Percentiles rank a stretch among this genome's conserved stretches.
These are phyloP conservation scores for Rhodinocichla rosea DNA, from an alignment of 2,113 vertebrate species.

Conservation along the genomic window DNA sequence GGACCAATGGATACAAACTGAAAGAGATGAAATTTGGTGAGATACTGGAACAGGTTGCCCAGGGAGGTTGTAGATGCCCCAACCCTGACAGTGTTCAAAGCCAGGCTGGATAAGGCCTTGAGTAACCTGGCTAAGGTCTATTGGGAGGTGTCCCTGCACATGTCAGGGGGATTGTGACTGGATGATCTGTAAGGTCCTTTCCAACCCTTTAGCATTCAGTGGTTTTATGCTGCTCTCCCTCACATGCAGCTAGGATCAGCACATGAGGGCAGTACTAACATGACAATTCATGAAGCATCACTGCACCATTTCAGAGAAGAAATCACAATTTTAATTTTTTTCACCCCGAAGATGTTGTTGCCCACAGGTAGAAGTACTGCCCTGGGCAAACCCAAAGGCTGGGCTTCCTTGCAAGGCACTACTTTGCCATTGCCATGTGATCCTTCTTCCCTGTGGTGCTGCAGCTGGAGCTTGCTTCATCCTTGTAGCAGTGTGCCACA, in stretches of 20 bases:
- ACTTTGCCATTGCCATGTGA: neutral
- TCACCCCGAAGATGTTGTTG: neutral
- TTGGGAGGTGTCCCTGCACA: neutral
- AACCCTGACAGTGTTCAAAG: neutral
- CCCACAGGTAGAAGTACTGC: neutral
- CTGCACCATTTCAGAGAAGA: neutral
- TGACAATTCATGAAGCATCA: neutral
- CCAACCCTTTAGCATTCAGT: neutral
- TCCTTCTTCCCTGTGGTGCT: neutral
- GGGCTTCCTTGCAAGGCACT: neutral
- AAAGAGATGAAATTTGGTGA: neutral
- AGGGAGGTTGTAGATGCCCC: neutral
- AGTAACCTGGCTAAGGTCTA: neutral
- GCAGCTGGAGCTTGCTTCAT: neutral
- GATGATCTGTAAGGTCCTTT: neutral
- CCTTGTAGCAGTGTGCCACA: neutral
- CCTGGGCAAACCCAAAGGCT: neutral
- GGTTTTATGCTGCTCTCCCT: neutral
- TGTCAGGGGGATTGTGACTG: neutral
- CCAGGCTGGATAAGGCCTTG: neutral
- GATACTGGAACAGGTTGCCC: neutral
- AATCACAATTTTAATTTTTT: neutral
- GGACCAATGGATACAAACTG: neutral
- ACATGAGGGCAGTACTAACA: neutral
- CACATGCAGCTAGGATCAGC: neutral